A percentile compares a stretch with the other conserved stretches of the same genome.
These are phyloP conservation scores for Eriosoma lanigerum DNA, from an alignment of 1,140 invertebrate species.

Conservation along the genomic window DNA sequence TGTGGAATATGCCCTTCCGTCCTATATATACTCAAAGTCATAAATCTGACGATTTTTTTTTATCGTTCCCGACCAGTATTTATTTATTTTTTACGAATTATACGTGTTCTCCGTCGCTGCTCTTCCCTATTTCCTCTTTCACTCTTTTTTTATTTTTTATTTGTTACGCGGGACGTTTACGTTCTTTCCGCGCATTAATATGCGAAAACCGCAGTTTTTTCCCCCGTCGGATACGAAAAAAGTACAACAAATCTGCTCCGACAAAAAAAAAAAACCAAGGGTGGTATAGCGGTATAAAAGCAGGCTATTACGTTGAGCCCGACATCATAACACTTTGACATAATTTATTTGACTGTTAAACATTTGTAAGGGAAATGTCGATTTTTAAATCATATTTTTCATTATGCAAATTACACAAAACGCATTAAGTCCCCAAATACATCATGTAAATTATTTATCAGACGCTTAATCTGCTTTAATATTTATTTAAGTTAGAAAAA, in stretches of 20 bases:
- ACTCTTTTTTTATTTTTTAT: slow-evolving; percentile 6
- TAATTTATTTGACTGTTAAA: slow-evolving; percentile 50
- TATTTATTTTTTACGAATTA: slow-evolving; percentile 52
- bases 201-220: slow-evolving; percentile 50
- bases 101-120: slow-evolving; percentile 22
- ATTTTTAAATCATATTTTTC: slow-evolving; percentile 30
- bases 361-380: slow-evolving; percentile 36
- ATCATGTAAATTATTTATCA: slow-evolving; percentile 29
- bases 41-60: slow-evolving; percentile 47
- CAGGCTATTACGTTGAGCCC: slow-evolving; percentile 27
- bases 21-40: slow-evolving; percentile 30
- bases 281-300: slow-evolving; percentile 12
- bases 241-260: slow-evolving; percentile 18
- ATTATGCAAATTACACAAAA: slow-evolving; percentile 32
- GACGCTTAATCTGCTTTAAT: slow-evolving; percentile 7
- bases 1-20: slow-evolving; percentile 42
- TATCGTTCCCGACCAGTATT: slow-evolving; percentile 31
- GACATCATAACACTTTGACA: slow-evolving; percentile 49
- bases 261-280: background rate
- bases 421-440: background rate
- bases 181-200: slow-evolving; percentile 42
- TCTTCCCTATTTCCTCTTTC: background rate
- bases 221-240: slow-evolving; percentile 32
- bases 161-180: slow-evolving; percentile 12
- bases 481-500: background rate